Conservation (phyloP, 1,140 invertebrate genomes). For the Danaus melanippus region DNA sequence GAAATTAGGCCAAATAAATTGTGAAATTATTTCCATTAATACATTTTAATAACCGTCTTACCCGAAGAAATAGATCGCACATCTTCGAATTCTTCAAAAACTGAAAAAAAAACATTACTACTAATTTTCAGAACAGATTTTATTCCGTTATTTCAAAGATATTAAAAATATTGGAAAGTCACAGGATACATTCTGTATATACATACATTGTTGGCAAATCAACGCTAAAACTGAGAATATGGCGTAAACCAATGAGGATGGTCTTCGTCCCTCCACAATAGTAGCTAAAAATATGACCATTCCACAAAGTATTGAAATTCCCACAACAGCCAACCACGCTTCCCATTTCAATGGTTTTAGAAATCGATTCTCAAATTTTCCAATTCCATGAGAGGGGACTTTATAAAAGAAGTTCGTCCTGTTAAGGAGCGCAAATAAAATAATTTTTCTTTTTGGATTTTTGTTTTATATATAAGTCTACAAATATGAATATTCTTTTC, state of each 20-base stretch:
- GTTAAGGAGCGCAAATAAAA: background rate
- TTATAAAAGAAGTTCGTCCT: slow-evolving; percentile 53
- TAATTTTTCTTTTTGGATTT: too few relatives aligned
- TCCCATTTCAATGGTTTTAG: slow-evolving; percentile 29
- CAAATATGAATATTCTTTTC: background rate
- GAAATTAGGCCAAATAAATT: background rate
- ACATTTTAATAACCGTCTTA: slow-evolving; percentile 4
- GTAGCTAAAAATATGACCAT: slow-evolving; percentile 32
- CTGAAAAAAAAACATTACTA: slow-evolving; percentile 26
- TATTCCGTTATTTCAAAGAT: background rate
- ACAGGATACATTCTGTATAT: background rate
- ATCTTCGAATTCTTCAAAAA: slow-evolving; percentile 43
- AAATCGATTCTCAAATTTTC: slow-evolving; percentile 57
- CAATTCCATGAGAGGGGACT: slow-evolving; percentile 43
- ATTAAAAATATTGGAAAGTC: too few relatives aligned
- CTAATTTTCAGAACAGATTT: background rate
- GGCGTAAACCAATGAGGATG: slow-evolving; percentile 31
- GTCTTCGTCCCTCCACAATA: slow-evolving; percentile 26
- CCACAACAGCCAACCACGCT: slow-evolving; percentile 36
- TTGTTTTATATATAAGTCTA: too few relatives aligned
- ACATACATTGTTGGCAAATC: slow-evolving; percentile 57
- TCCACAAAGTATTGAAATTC: slow-evolving; percentile 27
- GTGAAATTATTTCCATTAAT: background rate
- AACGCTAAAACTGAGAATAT: slow-evolving; percentile 47
- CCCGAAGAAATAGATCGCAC: slow-evolving; percentile 11